Evolutionary conservation across 2,888 invertebrate genomes (phyloP).

Genomic region (Lissonota sp.): DNA sequence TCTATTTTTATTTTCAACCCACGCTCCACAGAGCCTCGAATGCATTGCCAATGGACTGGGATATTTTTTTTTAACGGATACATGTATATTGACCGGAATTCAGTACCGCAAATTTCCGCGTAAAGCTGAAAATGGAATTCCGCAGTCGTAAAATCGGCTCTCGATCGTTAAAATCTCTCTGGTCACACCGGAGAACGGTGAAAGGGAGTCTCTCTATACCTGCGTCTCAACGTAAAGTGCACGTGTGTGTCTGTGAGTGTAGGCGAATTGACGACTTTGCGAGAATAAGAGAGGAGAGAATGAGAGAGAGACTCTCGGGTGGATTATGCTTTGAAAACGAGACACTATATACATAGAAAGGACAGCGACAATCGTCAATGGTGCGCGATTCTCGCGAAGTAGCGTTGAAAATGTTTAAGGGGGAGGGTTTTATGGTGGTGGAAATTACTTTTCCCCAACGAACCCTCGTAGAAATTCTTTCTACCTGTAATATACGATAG

Average conservation of each 20-base stretch:
- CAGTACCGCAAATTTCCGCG: constrained; percentile 50
- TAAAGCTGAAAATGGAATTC: constrained; percentile 60
- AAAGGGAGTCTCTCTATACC: constrained; percentile 45
- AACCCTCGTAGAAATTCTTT: neutral
- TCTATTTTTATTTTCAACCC: neutral
- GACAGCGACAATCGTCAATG: neutral
- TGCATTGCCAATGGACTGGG: no score
- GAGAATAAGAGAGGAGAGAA: neutral
- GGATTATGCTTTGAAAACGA: neutral
- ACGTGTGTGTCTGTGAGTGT: neutral
- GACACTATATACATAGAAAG: neutral
- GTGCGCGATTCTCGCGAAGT: constrained; percentile 1
- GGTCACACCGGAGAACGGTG: constrained; percentile 30
- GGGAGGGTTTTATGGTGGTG: neutral
- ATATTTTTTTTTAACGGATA: no score
- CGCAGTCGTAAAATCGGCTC: constrained; percentile 58
- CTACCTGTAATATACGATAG: neutral
- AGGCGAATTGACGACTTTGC: neutral
- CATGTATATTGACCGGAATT: no score
- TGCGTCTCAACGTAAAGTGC: no score
- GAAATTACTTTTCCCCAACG: neutral
- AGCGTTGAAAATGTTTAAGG: constrained; percentile 1
- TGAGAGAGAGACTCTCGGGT: neutral
- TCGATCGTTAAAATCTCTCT: constrained; percentile 63
- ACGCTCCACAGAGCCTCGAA: no score